Conservation (phyloP, 2,113 vertebrate species). For the Leptobrachium leishanense region DNA sequence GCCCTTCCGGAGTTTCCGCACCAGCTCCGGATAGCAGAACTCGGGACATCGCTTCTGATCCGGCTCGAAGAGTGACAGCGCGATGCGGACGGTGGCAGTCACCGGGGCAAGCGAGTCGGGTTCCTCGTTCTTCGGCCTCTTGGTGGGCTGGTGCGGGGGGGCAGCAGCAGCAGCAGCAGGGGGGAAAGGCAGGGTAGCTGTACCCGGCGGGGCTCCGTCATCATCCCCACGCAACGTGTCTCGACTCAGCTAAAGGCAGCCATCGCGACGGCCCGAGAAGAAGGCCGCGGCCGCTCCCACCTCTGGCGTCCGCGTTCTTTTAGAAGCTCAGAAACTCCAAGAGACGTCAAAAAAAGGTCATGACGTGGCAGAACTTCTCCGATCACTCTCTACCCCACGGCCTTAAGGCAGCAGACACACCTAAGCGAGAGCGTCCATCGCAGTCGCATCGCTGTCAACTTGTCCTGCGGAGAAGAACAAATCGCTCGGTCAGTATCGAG, state of each 20-base stretch:
- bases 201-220: constrained; percentile 83
- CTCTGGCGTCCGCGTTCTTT: too few species aligned
- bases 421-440: background rate
- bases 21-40: constrained; percentile 84
- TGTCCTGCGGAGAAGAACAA: background rate
- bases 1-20: constrained; percentile 65
- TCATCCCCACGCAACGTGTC: constrained; percentile 60
- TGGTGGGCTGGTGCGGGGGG: constrained; percentile 62
- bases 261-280: background rate
- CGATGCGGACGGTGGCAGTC: constrained; percentile 70
- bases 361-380: too few species aligned
- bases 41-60: constrained; percentile 84
- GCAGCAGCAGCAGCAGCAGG: too few species aligned
- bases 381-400: constrained; percentile 1
- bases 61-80: constrained; percentile 78
- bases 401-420: background rate
- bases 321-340: too few species aligned
- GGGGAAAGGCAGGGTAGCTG: constrained; percentile 74
- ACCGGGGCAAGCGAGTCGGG: constrained; percentile 57
- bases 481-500: background rate
- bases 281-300: too few species aligned
- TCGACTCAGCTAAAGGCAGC: constrained; percentile 60
- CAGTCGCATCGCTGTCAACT: background rate
- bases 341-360: too few species aligned
- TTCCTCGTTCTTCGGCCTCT: constrained; percentile 60